These are phyloP conservation scores for Abscondita cerata DNA, from an alignment of 2,888 invertebrate species.

Conservation along the genomic window DNA sequence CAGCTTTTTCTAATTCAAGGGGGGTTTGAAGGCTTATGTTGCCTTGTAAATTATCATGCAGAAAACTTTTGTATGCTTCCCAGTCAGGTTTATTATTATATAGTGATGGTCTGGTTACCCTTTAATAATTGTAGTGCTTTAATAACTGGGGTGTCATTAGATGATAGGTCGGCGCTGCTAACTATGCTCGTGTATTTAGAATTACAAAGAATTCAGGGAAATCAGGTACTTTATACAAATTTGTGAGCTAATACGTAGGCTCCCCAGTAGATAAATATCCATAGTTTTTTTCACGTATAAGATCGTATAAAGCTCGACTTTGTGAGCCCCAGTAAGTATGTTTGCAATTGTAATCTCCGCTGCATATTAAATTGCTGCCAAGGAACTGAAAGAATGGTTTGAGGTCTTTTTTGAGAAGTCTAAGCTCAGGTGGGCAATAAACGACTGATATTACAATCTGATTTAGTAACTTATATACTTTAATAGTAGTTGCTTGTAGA, in stretches of 20 bases:
- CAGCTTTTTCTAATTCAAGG: constrained; percentile 2
- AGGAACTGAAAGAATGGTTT: constrained; percentile 1
- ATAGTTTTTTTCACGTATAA: background rate
- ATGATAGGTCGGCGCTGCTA: constrained; percentile 7
- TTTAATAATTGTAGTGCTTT: constrained; percentile 7
- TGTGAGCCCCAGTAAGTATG: background rate
- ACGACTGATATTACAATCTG: background rate
- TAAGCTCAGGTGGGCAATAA: constrained; percentile 4
- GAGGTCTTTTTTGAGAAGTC: background rate
- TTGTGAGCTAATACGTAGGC: background rate
- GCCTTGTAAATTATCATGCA: background rate
- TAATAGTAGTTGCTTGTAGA: background rate
- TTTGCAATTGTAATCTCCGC: constrained; percentile 6
- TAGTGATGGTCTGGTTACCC: constrained; percentile 3
- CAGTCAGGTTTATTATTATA: constrained; percentile 7
- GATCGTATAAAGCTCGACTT: background rate
- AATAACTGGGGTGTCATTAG: constrained; percentile 1
- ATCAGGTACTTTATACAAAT: background rate
- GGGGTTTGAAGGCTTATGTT: no score
- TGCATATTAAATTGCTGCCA: constrained; percentile 1
- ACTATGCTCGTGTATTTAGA: constrained; percentile 1
- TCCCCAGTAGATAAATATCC: background rate
- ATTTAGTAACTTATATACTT: background rate
- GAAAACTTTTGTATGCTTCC: constrained; percentile 4
- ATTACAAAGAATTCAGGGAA: background rate